These are phyloP conservation scores for Chinchilla lanigera DNA, from an alignment of 2,113 vertebrate genomes.

Conservation along the genomic window DNA sequence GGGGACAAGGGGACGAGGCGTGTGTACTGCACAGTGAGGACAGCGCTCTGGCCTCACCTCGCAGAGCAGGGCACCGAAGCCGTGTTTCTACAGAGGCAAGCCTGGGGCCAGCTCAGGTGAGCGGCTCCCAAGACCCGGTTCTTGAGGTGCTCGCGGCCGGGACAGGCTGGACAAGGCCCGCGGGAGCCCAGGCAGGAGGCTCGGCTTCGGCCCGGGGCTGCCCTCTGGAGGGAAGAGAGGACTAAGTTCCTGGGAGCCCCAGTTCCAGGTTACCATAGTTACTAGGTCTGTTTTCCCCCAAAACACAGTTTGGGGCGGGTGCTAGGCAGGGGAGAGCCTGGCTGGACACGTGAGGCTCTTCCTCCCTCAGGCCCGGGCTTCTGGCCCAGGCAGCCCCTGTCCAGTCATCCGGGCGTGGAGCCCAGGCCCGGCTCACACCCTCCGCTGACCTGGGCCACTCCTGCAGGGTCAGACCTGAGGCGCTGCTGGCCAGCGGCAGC, in stretches of 20 bases:
- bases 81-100: background rate
- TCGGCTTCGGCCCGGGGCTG: background rate
- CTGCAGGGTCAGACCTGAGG: constrained; percentile 41
- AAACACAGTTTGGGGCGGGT: constrained; percentile 77
- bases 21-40: background rate
- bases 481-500: background rate
- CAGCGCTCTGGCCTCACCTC: background rate
- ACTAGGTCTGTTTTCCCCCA: constrained; percentile 78
- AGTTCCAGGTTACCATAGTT: constrained; percentile 73
- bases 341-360: constrained; percentile 84
- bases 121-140: background rate
- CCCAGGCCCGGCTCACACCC: constrained; percentile 73
- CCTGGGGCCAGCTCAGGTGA: background rate
- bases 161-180: background rate
- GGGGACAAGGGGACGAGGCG: background rate
- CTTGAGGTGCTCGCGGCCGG: background rate
- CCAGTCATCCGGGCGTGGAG: constrained; percentile 73
- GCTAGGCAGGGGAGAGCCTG: constrained; percentile 83
- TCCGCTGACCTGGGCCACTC: constrained; percentile 73
- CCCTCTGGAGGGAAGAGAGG: constrained; percentile 61
- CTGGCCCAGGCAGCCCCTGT: constrained; percentile 71
- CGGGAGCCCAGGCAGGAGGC: constrained; percentile 11
- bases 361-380: constrained; percentile 74
- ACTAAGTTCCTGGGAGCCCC: constrained; percentile 71
- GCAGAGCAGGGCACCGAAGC: background rate